These are phyloP conservation scores for Caenorhabditis sp. DNA, from an alignment of 2,888 invertebrate species.

Conservation along the genomic window DNA sequence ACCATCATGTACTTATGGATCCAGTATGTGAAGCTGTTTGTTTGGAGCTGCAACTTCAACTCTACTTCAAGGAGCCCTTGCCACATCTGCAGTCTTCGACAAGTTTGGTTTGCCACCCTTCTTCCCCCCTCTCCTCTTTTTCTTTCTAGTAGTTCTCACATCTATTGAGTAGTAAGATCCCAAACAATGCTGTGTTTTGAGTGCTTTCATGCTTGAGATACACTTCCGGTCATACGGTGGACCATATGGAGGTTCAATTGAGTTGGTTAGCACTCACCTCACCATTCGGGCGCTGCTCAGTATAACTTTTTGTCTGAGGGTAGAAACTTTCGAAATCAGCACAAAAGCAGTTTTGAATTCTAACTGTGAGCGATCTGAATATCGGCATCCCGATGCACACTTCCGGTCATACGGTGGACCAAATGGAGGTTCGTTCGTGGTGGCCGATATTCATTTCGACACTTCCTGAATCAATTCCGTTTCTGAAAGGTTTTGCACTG, in stretches of 20 bases:
- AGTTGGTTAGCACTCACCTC: constrained; percentile 47
- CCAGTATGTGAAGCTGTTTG: constrained; percentile 9
- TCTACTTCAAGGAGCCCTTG: constrained; percentile 27
- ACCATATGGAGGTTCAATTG: constrained; percentile 66
- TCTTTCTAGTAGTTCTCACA: constrained; percentile 42
- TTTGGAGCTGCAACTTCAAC: constrained; percentile 37
- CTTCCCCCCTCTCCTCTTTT: constrained; percentile 6
- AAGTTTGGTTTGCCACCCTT: constrained; percentile 50
- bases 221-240: constrained; percentile 70
- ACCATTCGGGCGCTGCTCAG: constrained; percentile 33
- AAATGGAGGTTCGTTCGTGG: constrained; percentile 64
- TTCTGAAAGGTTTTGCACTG: constrained; percentile 21
- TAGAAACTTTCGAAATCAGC: constrained; percentile 17
- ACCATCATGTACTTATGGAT: constrained; percentile 37
- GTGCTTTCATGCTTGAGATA: constrained; percentile 55
- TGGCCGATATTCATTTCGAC: constrained; percentile 51
- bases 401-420: constrained; percentile 71
- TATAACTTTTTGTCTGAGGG: constrained; percentile 33
- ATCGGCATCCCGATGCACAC: constrained; percentile 51
- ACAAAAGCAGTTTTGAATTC: constrained; percentile 27
- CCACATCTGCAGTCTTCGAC: constrained; percentile 50
- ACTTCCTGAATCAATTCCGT: constrained; percentile 14
- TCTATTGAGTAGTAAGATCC: constrained; percentile 51
- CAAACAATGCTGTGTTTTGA: constrained; percentile 53
- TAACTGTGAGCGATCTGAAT: constrained; percentile 49